Evolutionary conservation across 2,888 invertebrate species (phyloP), one percentile per base, ranked within the genome.

Genomic region (Sarcophaga rosellei): DNA sequence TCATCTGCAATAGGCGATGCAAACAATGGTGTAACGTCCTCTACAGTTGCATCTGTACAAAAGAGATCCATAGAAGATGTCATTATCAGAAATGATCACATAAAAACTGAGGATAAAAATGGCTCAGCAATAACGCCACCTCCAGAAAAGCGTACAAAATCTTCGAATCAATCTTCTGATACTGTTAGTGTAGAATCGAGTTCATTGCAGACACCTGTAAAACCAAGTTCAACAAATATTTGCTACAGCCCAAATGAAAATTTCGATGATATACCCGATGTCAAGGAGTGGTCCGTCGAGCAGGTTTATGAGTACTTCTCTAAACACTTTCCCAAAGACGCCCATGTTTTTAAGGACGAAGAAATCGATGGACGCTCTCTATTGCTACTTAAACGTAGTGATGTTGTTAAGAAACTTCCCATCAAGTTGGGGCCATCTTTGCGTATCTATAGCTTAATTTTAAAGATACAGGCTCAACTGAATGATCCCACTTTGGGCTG

Each of bases 321-420:
- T 59, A 77, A 81, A 70, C 78, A 81, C 61, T 86, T 86, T 23
- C 86, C 83, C 2, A 95, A 96, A 79, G 96, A 97, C 91, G 97
- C 98, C 0, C 94, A 95, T 81, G 95, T 96, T 53, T 97, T 99
- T 89, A 95, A 95, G 91, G 96, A 97, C 88, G 97, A 98, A 94
- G 98, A 98, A 92, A 98, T 99, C 87, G 99, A 99, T 94, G 99
- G 99, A 0, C 95, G 96, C 90, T 97, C 98, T 0, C 93, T 99
- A 78, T 94, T 98, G 85, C 94, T 99, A 90, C 95, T 99, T 92
- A 96, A 96, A 89, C 94, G 98, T 88, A 95, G 95, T 61, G 98
- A 98, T 91, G 97, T 99, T 35, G 94, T 98, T 4, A 95, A 95
- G 84, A 96, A 97, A 57, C 94, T 99, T 85, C 96, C 96, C 62